phyloP scores from a whole-genome alignment of 2,888 invertebrate genomes.

The Plebejus melissa region DNA sequence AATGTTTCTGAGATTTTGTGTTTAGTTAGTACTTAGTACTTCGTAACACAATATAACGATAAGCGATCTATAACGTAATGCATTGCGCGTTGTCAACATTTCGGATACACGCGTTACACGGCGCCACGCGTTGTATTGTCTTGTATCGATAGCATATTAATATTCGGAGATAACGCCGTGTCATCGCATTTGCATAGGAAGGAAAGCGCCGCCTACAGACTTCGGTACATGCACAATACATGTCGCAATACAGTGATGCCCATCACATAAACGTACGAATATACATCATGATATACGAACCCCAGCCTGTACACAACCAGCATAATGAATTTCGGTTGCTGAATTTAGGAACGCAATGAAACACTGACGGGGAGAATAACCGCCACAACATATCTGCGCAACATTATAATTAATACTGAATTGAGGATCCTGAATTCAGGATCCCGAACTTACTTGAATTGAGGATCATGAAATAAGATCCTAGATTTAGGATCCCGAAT shows the following conservation, averaged over 20 bases:
- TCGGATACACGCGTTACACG: not conserved
- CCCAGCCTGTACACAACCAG: not conserved
- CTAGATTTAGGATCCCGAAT: too few relatives aligned
- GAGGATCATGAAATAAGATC: too few relatives aligned
- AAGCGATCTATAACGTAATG: constrained; percentile 1
- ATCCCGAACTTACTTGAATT: too few relatives aligned
- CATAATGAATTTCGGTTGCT: not conserved
- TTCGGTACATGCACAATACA: constrained; percentile 33
- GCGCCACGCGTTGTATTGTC: constrained; percentile 21
- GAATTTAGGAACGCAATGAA: too few relatives aligned
- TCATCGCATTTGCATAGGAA: constrained; percentile 40
- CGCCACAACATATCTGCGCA: too few relatives aligned
- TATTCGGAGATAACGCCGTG: constrained; percentile 43
- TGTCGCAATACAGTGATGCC: constrained; percentile 9
- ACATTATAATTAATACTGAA: too few relatives aligned
- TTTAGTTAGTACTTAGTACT: too few relatives aligned
- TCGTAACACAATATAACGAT: not conserved
- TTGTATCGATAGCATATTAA: constrained; percentile 54
- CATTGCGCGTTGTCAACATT: not conserved
- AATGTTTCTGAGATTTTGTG: too few relatives aligned
- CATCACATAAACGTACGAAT: not conserved
- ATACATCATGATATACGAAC: too few relatives aligned
- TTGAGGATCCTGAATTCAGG: too few relatives aligned
- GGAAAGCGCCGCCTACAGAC: constrained; percentile 39
- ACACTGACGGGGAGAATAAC: too few relatives aligned